Conservation (phyloP, 1,140 invertebrate genomes). For the Hypothenemus hampei region DNA sequence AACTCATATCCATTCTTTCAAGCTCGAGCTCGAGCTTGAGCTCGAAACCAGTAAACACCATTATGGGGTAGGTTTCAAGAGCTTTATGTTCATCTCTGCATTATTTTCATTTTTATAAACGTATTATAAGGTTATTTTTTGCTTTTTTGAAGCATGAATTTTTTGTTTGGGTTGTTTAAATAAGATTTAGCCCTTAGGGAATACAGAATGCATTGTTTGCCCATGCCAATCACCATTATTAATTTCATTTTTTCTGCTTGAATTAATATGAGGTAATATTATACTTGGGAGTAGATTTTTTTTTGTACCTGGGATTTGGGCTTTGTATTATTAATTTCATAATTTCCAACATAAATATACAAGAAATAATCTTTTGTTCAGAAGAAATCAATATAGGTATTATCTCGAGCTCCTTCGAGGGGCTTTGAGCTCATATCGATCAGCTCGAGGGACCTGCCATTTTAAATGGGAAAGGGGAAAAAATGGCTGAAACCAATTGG, state of each 20-base stretch:
- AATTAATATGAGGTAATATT: conserved; percentile 27
- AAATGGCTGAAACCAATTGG: neutral
- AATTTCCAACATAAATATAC: conserved; percentile 18
- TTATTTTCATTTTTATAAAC: conserved; percentile 1
- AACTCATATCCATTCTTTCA: too few relatives aligned
- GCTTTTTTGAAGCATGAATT: conserved; percentile 17
- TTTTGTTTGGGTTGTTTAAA: conserved; percentile 10
- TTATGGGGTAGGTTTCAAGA: conserved; percentile 36
- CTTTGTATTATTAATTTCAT: conserved; percentile 31
- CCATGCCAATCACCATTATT: conserved; percentile 9
- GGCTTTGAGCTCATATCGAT: conserved; percentile 28
- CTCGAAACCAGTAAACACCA: too few relatives aligned
- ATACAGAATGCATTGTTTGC: conserved; percentile 17
- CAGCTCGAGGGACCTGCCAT: conserved; percentile 4
- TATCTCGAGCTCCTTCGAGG: conserved; percentile 17
- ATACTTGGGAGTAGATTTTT: conserved; percentile 25
- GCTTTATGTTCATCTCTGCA: conserved; percentile 5
- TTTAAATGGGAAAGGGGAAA: neutral
- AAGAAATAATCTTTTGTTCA: conserved; percentile 20
- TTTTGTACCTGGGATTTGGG: conserved; percentile 30
- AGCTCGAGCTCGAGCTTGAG: too few relatives aligned
- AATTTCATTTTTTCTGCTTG: conserved; percentile 31
- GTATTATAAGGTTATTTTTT: conserved; percentile 2
- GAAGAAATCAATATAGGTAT: conserved; percentile 18
- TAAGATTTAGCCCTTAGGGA: conserved; percentile 8